phyloP scores from a whole-genome alignment of 2,888 invertebrate species.

The Athrips mouffetella region DNA sequence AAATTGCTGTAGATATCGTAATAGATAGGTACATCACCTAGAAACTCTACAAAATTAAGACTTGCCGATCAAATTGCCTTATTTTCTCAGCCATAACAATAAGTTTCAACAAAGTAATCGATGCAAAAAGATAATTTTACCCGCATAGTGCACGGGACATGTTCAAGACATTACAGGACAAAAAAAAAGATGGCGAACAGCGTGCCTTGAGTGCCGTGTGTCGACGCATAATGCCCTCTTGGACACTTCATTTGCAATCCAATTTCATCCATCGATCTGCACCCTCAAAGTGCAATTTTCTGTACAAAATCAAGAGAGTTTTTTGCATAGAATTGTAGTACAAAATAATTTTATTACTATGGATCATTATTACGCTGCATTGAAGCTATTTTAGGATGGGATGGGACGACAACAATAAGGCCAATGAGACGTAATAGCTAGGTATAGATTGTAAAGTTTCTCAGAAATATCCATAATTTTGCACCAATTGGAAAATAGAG shows the following conservation, averaged over 20 bases:
- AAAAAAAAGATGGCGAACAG: slow-evolving; percentile 38
- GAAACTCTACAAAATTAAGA: slow-evolving; percentile 1
- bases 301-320: slow-evolving; percentile 16
- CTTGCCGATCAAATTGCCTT: not conserved
- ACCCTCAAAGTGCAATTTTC: slow-evolving; percentile 25
- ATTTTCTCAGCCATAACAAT: slow-evolving; percentile 16
- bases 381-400: slow-evolving; percentile 42
- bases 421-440: slow-evolving; percentile 40
- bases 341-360: slow-evolving; percentile 59
- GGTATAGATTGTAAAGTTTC: slow-evolving; percentile 11
- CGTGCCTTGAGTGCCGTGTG: slow-evolving; percentile 44
- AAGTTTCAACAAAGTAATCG: slow-evolving; percentile 11
- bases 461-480: slow-evolving; percentile 10
- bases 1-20: not conserved
- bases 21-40: not conserved
- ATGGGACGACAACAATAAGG: slow-evolving; percentile 48
- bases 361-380: slow-evolving; percentile 42
- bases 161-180: slow-evolving; percentile 47
- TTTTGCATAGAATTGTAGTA: slow-evolving; percentile 32
- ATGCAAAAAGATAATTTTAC: slow-evolving; percentile 33
- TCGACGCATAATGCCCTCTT: slow-evolving; percentile 45
- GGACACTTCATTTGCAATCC: slow-evolving; percentile 19
- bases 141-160: slow-evolving; percentile 59
- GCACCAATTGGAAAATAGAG: slow-evolving; percentile 2
- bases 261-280: slow-evolving; percentile 24